phyloP scores from a whole-genome alignment of 2,888 invertebrate species.

The Nycteola revayana region DNA sequence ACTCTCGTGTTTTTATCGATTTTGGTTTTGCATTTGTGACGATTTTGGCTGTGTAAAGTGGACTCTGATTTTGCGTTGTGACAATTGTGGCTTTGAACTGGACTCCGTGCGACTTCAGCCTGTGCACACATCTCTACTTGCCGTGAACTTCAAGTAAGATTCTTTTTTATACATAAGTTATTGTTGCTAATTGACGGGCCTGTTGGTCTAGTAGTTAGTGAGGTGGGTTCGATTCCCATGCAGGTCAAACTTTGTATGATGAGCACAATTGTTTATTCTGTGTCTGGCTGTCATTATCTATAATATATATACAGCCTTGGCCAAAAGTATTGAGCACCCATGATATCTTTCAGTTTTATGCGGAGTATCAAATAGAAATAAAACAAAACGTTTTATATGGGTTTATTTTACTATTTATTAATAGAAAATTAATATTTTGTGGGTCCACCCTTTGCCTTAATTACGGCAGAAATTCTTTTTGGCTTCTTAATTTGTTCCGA shows the following conservation, averaged over 20 bases:
- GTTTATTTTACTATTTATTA: conserved; percentile 12
- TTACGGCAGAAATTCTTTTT: conserved; percentile 6
- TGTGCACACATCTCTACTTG: background rate
- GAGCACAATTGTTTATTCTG: conserved; percentile 4
- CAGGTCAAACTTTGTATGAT: conserved; percentile 6
- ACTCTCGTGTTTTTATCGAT: conserved; percentile 10
- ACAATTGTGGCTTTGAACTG: conserved; percentile 7
- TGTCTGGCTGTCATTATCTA: conserved; percentile 12
- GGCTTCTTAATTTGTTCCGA: conserved; percentile 12
- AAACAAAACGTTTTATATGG: conserved; percentile 11
- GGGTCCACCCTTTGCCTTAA: conserved; percentile 9
- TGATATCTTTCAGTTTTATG: conserved; percentile 12
- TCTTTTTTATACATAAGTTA: no score
- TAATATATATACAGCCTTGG: conserved; percentile 7
- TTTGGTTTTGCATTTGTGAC: conserved; percentile 1
- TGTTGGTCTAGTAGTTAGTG: conserved; percentile 9
- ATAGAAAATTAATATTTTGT: conserved; percentile 14
- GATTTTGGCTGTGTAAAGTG: conserved; percentile 6
- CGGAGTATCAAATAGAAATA: conserved; percentile 11
- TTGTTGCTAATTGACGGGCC: conserved; percentile 1
- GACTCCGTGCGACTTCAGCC: no score
- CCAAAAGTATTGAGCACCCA: conserved; percentile 8
- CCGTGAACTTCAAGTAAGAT: no score
- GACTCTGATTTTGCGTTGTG: conserved; percentile 17
- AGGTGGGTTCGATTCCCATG: conserved; percentile 7